Base-by-base conservation (phyloP, 2,797 vertebrate genomes). In the Spondyliosoma cantharus region DNA sequence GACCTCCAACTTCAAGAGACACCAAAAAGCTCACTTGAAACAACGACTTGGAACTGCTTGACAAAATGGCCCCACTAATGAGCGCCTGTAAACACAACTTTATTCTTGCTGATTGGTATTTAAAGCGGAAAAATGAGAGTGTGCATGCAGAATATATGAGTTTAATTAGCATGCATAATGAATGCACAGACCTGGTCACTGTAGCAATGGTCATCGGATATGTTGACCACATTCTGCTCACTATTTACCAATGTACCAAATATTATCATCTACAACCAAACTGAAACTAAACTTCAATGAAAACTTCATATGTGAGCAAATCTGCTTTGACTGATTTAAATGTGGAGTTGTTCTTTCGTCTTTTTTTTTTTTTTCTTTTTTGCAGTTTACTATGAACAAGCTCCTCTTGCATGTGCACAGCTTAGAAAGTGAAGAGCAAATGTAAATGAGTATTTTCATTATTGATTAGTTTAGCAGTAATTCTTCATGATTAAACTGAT, bases 1-100 rank as follows among this genome's bases (percentile, higher is more conserved):
- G 89, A 93, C 93, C 91, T 89, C 87, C 66, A 89, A 92, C 80
- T 91, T 89, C 89, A 89, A 89, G 83, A 92, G 84, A 83, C 87
- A 76, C 79, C 78, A 87, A 82, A 92, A 89, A 91, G 81, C 91
- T 86, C 81, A 86, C 86, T 91, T 91, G 79, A 90, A 92, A 92
- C 89, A 90, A 93, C 87, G 86, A 87, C 88, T 90, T 83, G 84
- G 84, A 91, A 71, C 75, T 74, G 87, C 87, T 89, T 90, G 87
- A 91, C 90, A 91, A 90, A 90, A 90, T 89, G 87, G 83, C 83
- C 78, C 70, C 74, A 66, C 86, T 90, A 90, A 92, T 91, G 84
- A 90, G 92, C 74, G 75, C 71, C 84, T 87, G 84, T 90, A 85
- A 92, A 91, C 86, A 89, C 83, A 90, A 86, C 86, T 87, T 86